These are phyloP conservation scores for Phasianus colchicus DNA, from an alignment of 2,113 vertebrate species.

Conservation along the genomic window DNA sequence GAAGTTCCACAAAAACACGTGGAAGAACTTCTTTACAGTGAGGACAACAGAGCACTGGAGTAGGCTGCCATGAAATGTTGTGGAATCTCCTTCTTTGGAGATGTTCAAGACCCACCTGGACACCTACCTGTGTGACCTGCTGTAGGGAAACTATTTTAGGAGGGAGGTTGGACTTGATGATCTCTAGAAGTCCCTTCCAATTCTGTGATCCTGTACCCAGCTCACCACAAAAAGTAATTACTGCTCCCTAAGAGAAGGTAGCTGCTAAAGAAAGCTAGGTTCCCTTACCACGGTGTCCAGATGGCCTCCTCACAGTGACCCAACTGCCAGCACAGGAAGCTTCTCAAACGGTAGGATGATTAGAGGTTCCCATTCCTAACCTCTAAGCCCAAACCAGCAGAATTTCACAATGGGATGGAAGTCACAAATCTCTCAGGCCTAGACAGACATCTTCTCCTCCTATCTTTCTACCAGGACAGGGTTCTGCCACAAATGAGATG, in stretches of 20 bases:
- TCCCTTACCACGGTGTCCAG: neutral
- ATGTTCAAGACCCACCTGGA: too few relatives aligned
- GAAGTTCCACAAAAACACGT: too few relatives aligned
- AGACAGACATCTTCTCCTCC: neutral
- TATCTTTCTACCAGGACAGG: neutral
- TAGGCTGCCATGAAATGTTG: too few relatives aligned
- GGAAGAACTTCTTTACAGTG: too few relatives aligned
- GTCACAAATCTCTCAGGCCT: neutral
- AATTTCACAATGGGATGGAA: neutral
- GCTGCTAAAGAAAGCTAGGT: neutral
- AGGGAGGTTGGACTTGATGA: too few relatives aligned
- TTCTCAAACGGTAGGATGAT: neutral
- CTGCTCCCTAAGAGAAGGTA: neutral
- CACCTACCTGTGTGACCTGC: too few relatives aligned
- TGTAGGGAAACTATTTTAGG: too few relatives aligned
- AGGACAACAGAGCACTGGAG: too few relatives aligned
- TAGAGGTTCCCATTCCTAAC: neutral
- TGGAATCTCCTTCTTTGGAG: too few relatives aligned
- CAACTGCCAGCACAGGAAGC: neutral
- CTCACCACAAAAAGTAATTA: neutral
- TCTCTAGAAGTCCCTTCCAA: too few relatives aligned
- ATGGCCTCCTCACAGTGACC: neutral
- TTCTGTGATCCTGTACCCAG: too few relatives aligned
- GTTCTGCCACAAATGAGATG: neutral
- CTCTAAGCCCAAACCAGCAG: neutral